Evolutionary conservation across 1,140 invertebrate species (phyloP).

Genomic region (Macrosteles quadrilineatus): DNA sequence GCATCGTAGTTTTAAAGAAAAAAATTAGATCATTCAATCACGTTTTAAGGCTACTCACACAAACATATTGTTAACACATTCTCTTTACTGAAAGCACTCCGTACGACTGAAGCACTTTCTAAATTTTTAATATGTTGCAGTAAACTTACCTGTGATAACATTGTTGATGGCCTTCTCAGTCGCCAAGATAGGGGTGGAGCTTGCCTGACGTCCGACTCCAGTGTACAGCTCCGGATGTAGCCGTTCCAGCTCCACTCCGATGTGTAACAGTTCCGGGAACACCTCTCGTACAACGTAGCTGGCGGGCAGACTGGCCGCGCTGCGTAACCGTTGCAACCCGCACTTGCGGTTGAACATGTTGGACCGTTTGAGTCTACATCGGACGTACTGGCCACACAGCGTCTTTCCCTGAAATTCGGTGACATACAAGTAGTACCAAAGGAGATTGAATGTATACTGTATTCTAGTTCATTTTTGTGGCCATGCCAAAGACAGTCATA

Average conservation of each 20-base stretch:
- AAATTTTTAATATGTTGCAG: no score
- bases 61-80: no score
- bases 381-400: slow-evolving; percentile 66
- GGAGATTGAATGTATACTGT: no score
- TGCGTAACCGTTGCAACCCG: slow-evolving; percentile 66
- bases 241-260: slow-evolving; percentile 65
- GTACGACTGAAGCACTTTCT: no score
- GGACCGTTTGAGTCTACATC: slow-evolving; percentile 53
- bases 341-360: slow-evolving; percentile 68
- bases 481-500: no score
- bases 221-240: slow-evolving; percentile 59
- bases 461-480: no score
- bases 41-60: no score
- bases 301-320: slow-evolving; percentile 56
- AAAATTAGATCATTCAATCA: no score
- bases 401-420: slow-evolving; percentile 59
- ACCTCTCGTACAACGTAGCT: slow-evolving; percentile 58
- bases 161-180: slow-evolving; percentile 57
- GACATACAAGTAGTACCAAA: no score
- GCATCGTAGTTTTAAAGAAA: no score
- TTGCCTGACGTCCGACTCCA: slow-evolving; percentile 45
- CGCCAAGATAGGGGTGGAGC: slow-evolving; percentile 53
- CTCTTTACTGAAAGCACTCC: no score
- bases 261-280: slow-evolving; percentile 56
- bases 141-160: slow-evolving; percentile 52